A percentile compares a stretch with the other conserved stretches of the same genome.
phyloP scores from a whole-genome alignment of 2,888 invertebrate species.

The Folsomia manolachei region DNA sequence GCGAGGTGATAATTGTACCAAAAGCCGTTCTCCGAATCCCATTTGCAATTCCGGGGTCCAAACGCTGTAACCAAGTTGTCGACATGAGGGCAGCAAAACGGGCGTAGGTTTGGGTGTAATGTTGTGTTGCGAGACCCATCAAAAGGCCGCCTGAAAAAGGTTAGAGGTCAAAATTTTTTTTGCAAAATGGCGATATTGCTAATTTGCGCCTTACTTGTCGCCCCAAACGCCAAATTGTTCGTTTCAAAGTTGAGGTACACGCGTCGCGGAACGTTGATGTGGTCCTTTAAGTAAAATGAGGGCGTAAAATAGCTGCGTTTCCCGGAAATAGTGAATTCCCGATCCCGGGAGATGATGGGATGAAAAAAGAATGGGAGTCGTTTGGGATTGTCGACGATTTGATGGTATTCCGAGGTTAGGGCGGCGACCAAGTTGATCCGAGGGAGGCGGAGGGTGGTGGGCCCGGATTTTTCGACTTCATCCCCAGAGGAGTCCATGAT shows the following conservation, averaged over 20 bases:
- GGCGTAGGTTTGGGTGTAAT: neutral
- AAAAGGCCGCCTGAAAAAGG: constrained; percentile 17
- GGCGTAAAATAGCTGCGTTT: neutral
- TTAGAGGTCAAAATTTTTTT: too few species aligned
- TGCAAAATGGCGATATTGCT: neutral
- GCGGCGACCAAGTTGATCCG: neutral
- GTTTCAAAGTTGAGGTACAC: constrained; percentile 19
- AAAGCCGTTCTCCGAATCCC: neutral
- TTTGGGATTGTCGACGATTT: constrained; percentile 20
- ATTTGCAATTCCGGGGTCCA: neutral
- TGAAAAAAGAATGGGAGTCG: constrained; percentile 24
- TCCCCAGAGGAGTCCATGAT: neutral
- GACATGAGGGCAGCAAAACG: neutral
- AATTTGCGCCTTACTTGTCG: constrained; percentile 7
- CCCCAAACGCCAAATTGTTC: constrained; percentile 24
- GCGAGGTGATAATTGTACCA: neutral
- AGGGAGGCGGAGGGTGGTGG: neutral
- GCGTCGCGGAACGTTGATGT: constrained; percentile 13
- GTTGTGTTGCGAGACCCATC: constrained; percentile 11
- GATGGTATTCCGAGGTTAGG: constrained; percentile 11
- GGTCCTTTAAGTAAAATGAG: constrained; percentile 12
- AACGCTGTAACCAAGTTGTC: neutral
- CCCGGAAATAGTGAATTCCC: constrained; percentile 10
- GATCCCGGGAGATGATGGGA: constrained; percentile 16
- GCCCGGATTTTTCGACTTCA: neutral